Evolutionary conservation across 1,140 invertebrate species (phyloP), one percentile per base, ranked within the genome.

Genomic region (Magallana angulata): DNA sequence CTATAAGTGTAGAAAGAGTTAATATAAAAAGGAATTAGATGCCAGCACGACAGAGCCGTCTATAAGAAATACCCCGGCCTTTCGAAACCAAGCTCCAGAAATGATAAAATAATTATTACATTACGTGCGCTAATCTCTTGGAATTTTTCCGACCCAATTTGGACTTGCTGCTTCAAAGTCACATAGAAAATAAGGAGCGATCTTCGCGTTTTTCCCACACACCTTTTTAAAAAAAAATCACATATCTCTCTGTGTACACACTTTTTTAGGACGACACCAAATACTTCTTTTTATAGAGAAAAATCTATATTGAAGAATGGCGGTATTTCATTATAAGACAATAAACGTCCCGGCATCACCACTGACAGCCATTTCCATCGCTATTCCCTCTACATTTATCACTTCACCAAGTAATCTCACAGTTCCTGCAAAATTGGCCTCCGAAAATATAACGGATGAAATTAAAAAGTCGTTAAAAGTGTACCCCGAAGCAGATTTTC

Each of bases 71-170:
- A 30, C 68, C 24, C 18, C 12, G 24, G 24, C 68, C 68, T 76
- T 82, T 82, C 81, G 57, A 82, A 82, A n/a, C 57, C 81, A 82
- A 58, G n/a, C 81, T 82, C 81, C 57, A 82, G 14, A 82, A 82
- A 82, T 58, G 81, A 82, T 58, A 57, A 82, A 82, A 82, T 82
- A 82, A 82, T 82, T 57, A 82, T 82, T 82, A 82, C 81, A 82
- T 82, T 82, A 82, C n/a, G n/a, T 82, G 48, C 57, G 14, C 56
- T 82, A 82, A 82, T 82, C 81, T 82, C 8, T 16, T 57, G 81
- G 57, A 57, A 82, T 82, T 82, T 82, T 14, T 58, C 7, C 36
- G 18, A 14, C 57, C n/a, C 18, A 82, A 11, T 82, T 82, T 5
- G 81, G 71, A 18, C 7, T 82, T 57, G 68, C 24, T 12, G 12